Evolutionary conservation across 2,797 vertebrate genomes (phyloP).

Genomic region (Trematomus bernacchii): DNA sequence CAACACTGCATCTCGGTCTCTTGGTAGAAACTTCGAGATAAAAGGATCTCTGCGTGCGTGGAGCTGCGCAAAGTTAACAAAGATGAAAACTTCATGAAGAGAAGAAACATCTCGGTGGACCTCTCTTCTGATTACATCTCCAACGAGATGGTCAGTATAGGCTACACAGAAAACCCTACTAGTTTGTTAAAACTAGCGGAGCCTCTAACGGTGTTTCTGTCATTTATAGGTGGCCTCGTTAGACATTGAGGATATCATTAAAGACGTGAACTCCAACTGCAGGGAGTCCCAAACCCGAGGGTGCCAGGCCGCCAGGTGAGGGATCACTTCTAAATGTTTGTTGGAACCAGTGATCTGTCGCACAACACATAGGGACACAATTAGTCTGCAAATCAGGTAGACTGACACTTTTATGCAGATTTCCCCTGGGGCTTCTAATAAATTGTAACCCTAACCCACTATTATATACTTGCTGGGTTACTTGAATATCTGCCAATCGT

Average conservation of each 20-base stretch:
- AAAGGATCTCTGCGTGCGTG: conserved; percentile 81
- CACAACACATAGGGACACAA: neutral
- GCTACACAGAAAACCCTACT: rapidly evolving
- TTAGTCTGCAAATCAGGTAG: neutral
- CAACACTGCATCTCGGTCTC: neutral
- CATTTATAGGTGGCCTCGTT: conserved; percentile 61
- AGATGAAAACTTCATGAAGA: conserved; percentile 90
- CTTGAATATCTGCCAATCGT: neutral
- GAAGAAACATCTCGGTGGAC: conserved; percentile 83
- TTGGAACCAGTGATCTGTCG: neutral
- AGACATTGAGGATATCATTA: conserved; percentile 85
- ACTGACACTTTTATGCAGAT: neutral
- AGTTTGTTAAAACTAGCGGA: rapidly evolving
- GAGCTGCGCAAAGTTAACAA: conserved; percentile 92
- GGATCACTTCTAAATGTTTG: neutral
- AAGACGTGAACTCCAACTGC: conserved; percentile 79
- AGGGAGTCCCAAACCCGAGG: conserved; percentile 82
- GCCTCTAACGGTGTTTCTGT: neutral
- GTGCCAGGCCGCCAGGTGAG: conserved; percentile 90
- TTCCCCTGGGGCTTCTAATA: no score
- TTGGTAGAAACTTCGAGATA: conserved; percentile 86
- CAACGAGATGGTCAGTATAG: conserved; percentile 58
- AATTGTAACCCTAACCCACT: neutral
- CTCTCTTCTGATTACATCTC: conserved; percentile 67
- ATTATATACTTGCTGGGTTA: neutral